Evolutionary conservation across 2,797 vertebrate genomes (phyloP), one percentile per base, ranked within the genome.

Genomic region (Periparus ater): DNA sequence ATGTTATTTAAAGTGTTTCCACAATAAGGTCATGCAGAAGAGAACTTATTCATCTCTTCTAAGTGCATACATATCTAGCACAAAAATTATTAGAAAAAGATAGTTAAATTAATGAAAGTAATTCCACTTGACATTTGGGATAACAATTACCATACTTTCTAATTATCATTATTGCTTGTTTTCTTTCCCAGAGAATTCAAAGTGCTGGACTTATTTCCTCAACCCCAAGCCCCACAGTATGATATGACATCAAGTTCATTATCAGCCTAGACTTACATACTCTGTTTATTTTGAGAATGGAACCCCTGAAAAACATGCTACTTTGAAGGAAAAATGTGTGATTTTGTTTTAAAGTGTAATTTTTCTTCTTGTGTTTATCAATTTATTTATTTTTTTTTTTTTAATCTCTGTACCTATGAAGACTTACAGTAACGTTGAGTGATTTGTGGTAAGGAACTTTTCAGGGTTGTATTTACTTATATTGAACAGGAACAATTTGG

Each of bases 61-160:
- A 85, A 83, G 58, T 30, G 36, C 50, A 42, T 34, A 75, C 3
- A 23, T 65, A 83, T 68, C 47, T 42, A 89, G 32, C 36, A 85
- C 45, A 88, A 87, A 89, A 92, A 83, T 22, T 45, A 82, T 54
- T 55, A 85, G 50, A 51, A 93, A 94, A 93, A 82, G 27, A 48
- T 87, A 80, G 87, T 95, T 87, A 74, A 91, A 91, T 85, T 89
- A 95, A 89, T 83, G 50, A 65, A 83, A 79, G 32, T 62, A 83
- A 89, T 85, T 45, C 48, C 87, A 91, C 92, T 91, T 94, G 85
- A 91, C 87, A 95, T 92, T 96, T 93, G n/a, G 42, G 57, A 91
- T 83, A 92, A 95, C 89, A 91, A 89, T 92, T 89, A 92, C 74
- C 53, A 34, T 67, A 42, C 45, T 85, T 91, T 71, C 63, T 53